Base-by-base conservation (phyloP, 2,797 vertebrate genomes). In the Benthosema pterotum region DNA sequence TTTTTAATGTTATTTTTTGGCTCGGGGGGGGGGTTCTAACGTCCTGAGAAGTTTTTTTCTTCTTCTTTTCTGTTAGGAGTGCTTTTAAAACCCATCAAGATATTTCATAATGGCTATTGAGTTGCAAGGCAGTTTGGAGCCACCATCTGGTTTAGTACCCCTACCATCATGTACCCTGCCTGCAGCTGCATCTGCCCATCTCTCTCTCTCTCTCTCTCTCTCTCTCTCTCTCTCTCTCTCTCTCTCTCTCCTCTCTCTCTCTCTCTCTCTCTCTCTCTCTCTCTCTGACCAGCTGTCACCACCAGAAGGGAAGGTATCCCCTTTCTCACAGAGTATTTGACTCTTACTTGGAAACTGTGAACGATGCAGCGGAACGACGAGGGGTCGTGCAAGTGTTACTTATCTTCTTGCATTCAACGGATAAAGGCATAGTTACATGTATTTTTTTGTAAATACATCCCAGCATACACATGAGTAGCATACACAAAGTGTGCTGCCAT, bases 101-200 rank as follows among this genome's bases (percentile, higher is more conserved):
- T 72, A 75, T 83, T 83, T 83, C 61, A 81, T 71, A 83, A 76
- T 75, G 67, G 72, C 61, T 83, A 86, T 90, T 84, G 6, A 60
- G 73, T 88, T 87, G 62, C 82, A 77, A 42, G 65, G 67, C 28
- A 67, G 60, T 74, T 83, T 86, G 71, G 67, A 79, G 78, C 83
- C 83, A 84, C 86, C 79, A 89, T 91, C 84, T 92, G 86, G 71
- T 82, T 74, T 78, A 75, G 77, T 22, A 89, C 84, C 84, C 79
- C 81, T 85, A 88, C 86, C 85, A 84, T 79, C 82, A 87, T 90
- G 66, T 60, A 79, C 75, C 77, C 66, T 57, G 65, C 54, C 80
- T 90, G 85, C 91, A 93, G 87, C 91, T 92, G 80, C 69, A 77
- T 74, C 74, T 72, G 85, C 85, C 80, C 68, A 69, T 71, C 76